A percentile compares a stretch with the other conserved stretches of the same genome.
Conservation (phyloP, 2,888 invertebrate species). For the Torymus texanus region DNA sequence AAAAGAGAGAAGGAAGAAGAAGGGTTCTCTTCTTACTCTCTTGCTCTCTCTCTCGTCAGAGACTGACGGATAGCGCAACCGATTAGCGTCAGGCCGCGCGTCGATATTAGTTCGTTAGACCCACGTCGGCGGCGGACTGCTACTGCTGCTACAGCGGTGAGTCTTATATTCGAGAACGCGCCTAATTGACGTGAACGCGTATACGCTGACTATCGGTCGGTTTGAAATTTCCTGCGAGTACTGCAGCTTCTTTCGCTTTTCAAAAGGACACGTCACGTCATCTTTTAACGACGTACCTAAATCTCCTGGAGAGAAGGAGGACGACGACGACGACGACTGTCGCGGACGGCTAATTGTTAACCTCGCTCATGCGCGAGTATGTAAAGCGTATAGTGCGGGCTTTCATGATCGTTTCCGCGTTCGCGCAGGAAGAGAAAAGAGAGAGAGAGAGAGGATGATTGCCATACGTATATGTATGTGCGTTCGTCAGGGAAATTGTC, state of each 20-base stretch:
- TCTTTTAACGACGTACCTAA: slow-evolving; percentile 33
- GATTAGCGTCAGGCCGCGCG: slow-evolving; percentile 62
- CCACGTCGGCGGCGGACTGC: not conserved
- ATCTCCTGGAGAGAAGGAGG: not conserved
- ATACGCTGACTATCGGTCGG: not conserved
- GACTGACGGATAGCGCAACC: slow-evolving; percentile 59
- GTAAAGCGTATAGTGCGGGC: no score
- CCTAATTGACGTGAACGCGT: slow-evolving; percentile 40
- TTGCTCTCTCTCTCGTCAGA: not conserved
- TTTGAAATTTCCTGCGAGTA: not conserved
- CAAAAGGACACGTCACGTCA: slow-evolving; percentile 6
- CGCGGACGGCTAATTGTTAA: no score
- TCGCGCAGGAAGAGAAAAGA: no score
- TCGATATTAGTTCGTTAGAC: slow-evolving; percentile 66
- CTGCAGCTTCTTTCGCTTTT: not conserved
- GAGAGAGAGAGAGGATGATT: no score
- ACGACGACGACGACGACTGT: not conserved
- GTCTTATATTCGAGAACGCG: no score
- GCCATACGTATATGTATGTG: no score
- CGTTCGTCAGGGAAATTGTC: slow-evolving; percentile 11
- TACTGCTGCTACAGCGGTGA: no score
- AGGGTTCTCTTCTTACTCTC: no score
- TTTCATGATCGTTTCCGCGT: no score
- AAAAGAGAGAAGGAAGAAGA: no score
- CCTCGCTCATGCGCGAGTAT: no score